Base-by-base conservation (phyloP, 2,113 vertebrate genomes). In the Melanocharis versteri region DNA sequence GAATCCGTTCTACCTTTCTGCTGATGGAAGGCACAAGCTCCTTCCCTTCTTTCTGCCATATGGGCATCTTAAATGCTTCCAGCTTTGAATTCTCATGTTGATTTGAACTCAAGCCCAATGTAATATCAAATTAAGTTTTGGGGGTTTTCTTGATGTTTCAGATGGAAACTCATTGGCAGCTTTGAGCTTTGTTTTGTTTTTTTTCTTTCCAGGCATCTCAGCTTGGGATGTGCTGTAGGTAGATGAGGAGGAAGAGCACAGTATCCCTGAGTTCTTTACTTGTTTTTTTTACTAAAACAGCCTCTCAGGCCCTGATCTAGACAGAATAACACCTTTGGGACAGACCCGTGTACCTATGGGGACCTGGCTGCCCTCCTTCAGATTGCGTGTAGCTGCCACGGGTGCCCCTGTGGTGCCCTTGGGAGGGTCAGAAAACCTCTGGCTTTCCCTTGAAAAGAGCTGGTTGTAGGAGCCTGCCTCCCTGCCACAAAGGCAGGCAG, bases 181-280 rank as follows among this genome's bases (percentile, higher is more conserved):
- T 87, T 79, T 79, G 70, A 78, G 93, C 73, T 87, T 89, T 44
- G 30, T 61, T 93, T 79, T 88, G 48, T 66, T 73, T 87, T 37
- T 94, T 95, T 95, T 94, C 42, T 85, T 95, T 76, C 65, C 61
- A 72, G 70, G 58, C 42, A 45, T 93, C 81, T 82, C 44, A 64
- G 12, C 87, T 80, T 65, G n/a, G 73, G 65, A 35, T 61, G 50
- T 69, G 9, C 48, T 82, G 23, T 70, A 84, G 69, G 35, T 81
- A 20, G 56, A 50, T 2, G 5, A 81, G 26, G 51, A 83, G 13
- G 61, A 24, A 45, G 27, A 66, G 28, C 44, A 56, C 13, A 68
- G 42, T 26, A 71, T 40, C 17, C 11, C 7, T 27, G 24, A 15
- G 5, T 45, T 64, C 42, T 64, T 66, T 45, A 15, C 45, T 77